Evolutionary conservation across 2,888 invertebrate genomes (phyloP).

Genomic region (Brachylomia viminalis): DNA sequence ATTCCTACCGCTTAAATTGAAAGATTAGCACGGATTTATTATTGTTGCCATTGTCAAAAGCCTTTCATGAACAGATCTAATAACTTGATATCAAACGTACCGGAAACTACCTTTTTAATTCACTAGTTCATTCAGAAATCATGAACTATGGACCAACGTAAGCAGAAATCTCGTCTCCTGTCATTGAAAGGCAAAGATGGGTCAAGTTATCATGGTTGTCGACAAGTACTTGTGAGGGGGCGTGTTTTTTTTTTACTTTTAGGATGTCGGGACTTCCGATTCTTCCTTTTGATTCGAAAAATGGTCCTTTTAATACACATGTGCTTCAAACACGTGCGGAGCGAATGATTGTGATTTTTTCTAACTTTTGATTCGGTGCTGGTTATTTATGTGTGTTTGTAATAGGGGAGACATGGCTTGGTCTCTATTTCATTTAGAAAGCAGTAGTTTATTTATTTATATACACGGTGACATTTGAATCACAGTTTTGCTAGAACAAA

Average conservation of each 20-base stretch:
- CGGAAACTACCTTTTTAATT: slow-evolving; percentile 61
- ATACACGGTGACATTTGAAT: no score
- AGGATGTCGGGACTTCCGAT: slow-evolving; percentile 73
- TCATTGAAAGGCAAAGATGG: background rate
- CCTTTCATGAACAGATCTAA: slow-evolving; percentile 59
- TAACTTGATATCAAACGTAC: slow-evolving; percentile 63
- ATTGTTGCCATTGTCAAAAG: slow-evolving; percentile 41
- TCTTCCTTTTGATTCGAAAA: slow-evolving; percentile 73
- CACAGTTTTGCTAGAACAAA: no score
- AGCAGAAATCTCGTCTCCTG: slow-evolving; percentile 24
- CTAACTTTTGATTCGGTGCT: slow-evolving; percentile 67
- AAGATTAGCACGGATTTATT: slow-evolving; percentile 45
- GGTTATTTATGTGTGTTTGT: slow-evolving; percentile 54
- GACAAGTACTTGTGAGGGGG: slow-evolving; percentile 51
- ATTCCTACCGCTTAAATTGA: background rate
- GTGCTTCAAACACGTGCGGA: slow-evolving; percentile 75
- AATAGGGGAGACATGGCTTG: slow-evolving; percentile 59
- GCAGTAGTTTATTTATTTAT: no score
- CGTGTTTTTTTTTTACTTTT: slow-evolving; percentile 56
- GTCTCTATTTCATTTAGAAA: slow-evolving; percentile 12
- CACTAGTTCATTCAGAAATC: slow-evolving; percentile 60
- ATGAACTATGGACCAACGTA: slow-evolving; percentile 27
- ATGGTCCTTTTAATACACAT: slow-evolving; percentile 71
- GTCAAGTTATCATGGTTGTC: slow-evolving; percentile 45
- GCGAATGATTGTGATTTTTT: slow-evolving; percentile 68